Evolutionary conservation across 2,888 invertebrate species (phyloP).

Genomic region (Yponomeuta sedellus): DNA sequence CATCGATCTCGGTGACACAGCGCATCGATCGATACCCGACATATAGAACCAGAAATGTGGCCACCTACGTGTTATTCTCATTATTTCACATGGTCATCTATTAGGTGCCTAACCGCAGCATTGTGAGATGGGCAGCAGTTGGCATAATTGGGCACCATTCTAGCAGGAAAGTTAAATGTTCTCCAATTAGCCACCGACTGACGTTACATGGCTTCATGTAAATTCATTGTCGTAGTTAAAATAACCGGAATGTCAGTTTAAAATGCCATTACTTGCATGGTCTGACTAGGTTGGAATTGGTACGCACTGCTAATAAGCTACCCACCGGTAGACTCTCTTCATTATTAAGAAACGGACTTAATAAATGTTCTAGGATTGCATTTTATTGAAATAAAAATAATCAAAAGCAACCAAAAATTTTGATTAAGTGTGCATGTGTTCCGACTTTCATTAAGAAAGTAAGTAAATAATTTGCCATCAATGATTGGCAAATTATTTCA

Average conservation of each 20-base stretch:
- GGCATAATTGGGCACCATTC: conserved; percentile 41
- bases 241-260: conserved; percentile 20
- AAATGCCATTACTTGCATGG: conserved; percentile 21
- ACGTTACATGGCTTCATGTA: conserved; percentile 7
- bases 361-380: too few species aligned
- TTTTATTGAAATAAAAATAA: too few species aligned
- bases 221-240: neutral
- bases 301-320: too few species aligned
- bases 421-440: too few species aligned
- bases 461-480: too few species aligned
- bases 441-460: too few species aligned
- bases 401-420: too few species aligned
- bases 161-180: conserved; percentile 28
- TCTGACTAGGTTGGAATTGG: too few species aligned
- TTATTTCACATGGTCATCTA: conserved; percentile 1
- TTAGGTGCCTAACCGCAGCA: conserved; percentile 12
- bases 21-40: conserved; percentile 3
- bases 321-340: too few species aligned
- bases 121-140: conserved; percentile 30
- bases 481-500: too few species aligned
- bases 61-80: conserved; percentile 39
- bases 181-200: conserved; percentile 16
- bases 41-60: neutral
- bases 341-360: too few species aligned
- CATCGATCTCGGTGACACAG: conserved; percentile 9